Evolutionary conservation across 2,888 invertebrate species (phyloP), one percentile per base, ranked within the genome.

Genomic region (Drosophila mimetica): DNA sequence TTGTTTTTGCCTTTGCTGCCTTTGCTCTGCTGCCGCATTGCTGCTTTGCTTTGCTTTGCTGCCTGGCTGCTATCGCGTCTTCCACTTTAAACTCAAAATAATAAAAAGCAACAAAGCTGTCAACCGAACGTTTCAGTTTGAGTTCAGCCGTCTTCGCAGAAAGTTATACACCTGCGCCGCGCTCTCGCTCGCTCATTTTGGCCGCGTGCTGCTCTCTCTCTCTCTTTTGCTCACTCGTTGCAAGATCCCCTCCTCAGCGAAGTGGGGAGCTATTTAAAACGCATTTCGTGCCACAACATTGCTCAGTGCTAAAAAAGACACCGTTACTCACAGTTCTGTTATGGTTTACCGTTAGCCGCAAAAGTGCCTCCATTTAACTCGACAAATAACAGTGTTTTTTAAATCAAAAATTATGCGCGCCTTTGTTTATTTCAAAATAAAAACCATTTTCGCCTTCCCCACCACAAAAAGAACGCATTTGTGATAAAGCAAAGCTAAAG

Each of bases 391-490:
- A 60, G 60, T 50, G 50, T 39, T 51, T 63, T 63, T 60, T 28
- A 28, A 4, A 0, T 8, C 16, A 25, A 72, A 76, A 70, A 85
- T 80, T 74, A 84, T 85, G 85, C 75, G 59, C 72, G 78, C 69
- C 75, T 86, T 86, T 77, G 78, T 86, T 70, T 86, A 86, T 65
- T 86, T 86, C 42, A 89, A 89, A 86, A 89, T 89, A 61, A 77
- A 81, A 84, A 84, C 86, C 53, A 89, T 89, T 71, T 89, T 89
- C 58, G 89, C 89, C 74, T 89, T 78, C 76, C 86, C 89, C 71
- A 89, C 89, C 63, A 86, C 81, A 64, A 89, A 89, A 89, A 89
- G 89, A 89, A 89, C 89, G 88, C 80, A 83, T 83, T 84, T 80
- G 75, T 88, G 65, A 77, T 64, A 73, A 44, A 73, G 63, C n/a